phyloP scores from a whole-genome alignment of 2,113 vertebrate species.

The Monopterus albus region DNA sequence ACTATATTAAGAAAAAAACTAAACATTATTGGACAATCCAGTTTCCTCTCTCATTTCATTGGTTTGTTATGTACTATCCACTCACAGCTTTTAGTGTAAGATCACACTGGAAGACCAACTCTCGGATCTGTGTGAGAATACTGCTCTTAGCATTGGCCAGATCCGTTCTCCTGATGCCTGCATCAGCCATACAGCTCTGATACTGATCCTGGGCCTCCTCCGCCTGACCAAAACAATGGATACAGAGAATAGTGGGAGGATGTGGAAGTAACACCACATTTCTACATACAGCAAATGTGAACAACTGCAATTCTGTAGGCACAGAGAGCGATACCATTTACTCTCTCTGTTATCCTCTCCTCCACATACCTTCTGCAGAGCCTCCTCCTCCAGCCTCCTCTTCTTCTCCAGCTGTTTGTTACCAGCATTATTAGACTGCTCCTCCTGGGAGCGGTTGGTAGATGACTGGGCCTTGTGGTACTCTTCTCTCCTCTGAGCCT shows the following conservation, averaged over 20 bases:
- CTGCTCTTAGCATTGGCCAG: constrained; percentile 90
- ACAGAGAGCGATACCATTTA: neutral
- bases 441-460: constrained; percentile 90
- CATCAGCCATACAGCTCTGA: constrained; percentile 88
- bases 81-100: constrained; percentile 98
- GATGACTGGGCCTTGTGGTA: constrained; percentile 91
- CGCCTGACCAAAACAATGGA: constrained; percentile 77
- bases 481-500: constrained; percentile 90
- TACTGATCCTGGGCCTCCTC: constrained; percentile 95
- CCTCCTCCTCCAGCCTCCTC: constrained; percentile 91
- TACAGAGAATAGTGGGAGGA: constrained; percentile 1
- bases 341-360: neutral
- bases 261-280: neutral
- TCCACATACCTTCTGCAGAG: constrained; percentile 88
- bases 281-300: neutral
- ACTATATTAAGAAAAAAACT: too few species aligned
- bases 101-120: constrained; percentile 96
- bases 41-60: neutral
- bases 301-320: neutral
- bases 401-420: constrained; percentile 93
- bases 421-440: constrained; percentile 79
- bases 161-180: constrained; percentile 85
- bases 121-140: constrained; percentile 89
- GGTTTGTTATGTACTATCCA: neutral
- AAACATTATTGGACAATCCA: neutral